phyloP scores from a whole-genome alignment of 2,888 invertebrate genomes.

The Drosophila helvetica region DNA sequence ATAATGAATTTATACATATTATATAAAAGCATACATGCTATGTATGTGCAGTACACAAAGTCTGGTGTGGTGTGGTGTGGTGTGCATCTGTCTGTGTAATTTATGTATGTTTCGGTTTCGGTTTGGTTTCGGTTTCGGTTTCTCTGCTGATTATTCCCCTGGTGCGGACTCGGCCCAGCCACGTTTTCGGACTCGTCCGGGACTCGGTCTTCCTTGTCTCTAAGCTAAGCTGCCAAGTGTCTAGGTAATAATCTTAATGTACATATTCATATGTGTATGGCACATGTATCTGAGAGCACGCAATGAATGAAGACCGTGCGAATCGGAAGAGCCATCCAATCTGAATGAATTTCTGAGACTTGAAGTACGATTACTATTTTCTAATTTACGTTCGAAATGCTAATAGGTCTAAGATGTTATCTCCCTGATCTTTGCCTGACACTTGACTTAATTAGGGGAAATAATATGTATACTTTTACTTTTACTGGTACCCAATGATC shows the following conservation, averaged over 20 bases:
- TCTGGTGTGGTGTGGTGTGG: slow-evolving; percentile 23
- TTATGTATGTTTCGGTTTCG: slow-evolving; percentile 48
- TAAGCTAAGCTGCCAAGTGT: slow-evolving; percentile 26
- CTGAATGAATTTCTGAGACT: too few relatives aligned
- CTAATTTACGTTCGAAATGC: too few relatives aligned
- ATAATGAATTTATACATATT: slow-evolving; percentile 37
- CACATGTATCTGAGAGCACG: background rate
- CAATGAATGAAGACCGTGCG: background rate
- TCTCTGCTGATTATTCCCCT: slow-evolving; percentile 50
- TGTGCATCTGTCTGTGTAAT: slow-evolving; percentile 52
- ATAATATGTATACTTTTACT: too few relatives aligned
- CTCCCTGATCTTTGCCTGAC: too few relatives aligned
- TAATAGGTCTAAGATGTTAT: too few relatives aligned
- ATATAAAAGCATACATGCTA: slow-evolving; percentile 2
- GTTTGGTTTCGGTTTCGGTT: too few relatives aligned
- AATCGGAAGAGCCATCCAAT: too few relatives aligned
- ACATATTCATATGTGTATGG: background rate
- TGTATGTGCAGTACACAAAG: slow-evolving; percentile 1
- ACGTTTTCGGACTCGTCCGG: slow-evolving; percentile 28
- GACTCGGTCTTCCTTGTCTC: slow-evolving; percentile 15
- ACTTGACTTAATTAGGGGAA: too few relatives aligned
- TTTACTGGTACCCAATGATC: too few relatives aligned
- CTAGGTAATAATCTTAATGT: background rate
- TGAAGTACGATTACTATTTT: too few relatives aligned
- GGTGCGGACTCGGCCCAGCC: slow-evolving; percentile 29